Evolutionary conservation across 2,888 invertebrate species (phyloP), one percentile per base, ranked within the genome.

Genomic region (Drosophila mimica): DNA sequence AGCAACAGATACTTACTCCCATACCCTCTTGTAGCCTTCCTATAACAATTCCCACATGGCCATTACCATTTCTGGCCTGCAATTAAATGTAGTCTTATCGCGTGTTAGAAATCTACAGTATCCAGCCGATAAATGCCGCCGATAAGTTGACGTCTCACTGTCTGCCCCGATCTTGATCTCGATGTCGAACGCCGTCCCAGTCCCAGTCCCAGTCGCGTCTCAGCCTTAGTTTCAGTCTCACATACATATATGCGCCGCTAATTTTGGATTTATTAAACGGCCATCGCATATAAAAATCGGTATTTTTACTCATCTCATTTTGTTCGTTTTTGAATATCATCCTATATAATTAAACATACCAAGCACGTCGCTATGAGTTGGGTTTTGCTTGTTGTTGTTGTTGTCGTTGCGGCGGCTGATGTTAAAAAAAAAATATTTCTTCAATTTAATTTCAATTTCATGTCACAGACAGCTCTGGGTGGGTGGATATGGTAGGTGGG

Each of bases 331-430:
- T 89, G 90, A 87, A 89, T 87, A 88, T 88, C 88, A 88, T 90
- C 75, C 84, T 77, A 89, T 82, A 88, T 88, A 88, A 88, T 88
- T 88, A 88, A 90, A 87, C 81, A 82, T 82, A 67, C 90, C 79
- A 61, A 70, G 88, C 87, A 85, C 87, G 88, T 89, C 79, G 79
- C 66, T 70, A 69, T 78, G 82, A 69, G 76, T 84, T 70, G 72
- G 68, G 65, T 68, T 69, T 56, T 57, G 76, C 36, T 51, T 60
- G 34, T 56, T 58, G 43, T 54, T 57, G 53, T 48, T 66, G 58
- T 40, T 66, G 53, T 49, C 17, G 68, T 20, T 54, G 48, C 33
- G 67, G 36, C 43, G 38, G 48, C 46, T 70, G 74, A 61, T 62
- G 71, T 43, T 59, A 48, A 76, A 68, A 76, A 68, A 76, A 69